Evolutionary conservation across 2,113 vertebrate species (phyloP), one percentile per base, ranked within the genome.

Genomic region (Vombatus ursinus): DNA sequence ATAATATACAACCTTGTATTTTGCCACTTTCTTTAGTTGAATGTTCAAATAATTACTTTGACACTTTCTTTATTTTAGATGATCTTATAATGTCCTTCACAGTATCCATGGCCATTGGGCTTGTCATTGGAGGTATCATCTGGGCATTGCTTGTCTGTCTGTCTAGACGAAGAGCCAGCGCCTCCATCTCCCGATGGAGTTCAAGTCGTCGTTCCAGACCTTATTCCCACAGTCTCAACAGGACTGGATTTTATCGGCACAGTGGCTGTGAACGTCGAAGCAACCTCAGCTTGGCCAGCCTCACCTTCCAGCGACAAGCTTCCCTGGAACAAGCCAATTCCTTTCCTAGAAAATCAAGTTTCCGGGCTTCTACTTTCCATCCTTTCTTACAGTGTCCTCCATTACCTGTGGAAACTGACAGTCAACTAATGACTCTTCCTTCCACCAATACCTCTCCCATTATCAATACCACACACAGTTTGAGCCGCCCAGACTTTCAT

Each of bases 291-390:
- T 98, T 99, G 98, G 99, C 99, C 96, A 99, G 99, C 19, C 99
- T 99, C 96, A 99, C 99, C 50, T 99, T 99, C 98, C 99, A 99
- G 97, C 98, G 99, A 0, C 99, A 99, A 96, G 98, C 99, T 0
- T 99, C 99, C 52, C 97, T 99, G 68, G 99, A 99, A 50, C 99
- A 99, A 93, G 98, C 98, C 2, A 99, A 99, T 93, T 99, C 99
- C 3, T 99, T 99, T 77, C 99, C 99, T 8, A 99, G 99, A 92
- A 99, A 99, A 98, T 98, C 99, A 90, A 99, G 99, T 97, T 99
- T 99, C 98, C 98, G 99, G 0, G 99, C 99, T 0, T 99, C 99
- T 7, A 99, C 99, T 25, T 99, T 99, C 98, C 99, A 99, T 96
- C 99, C 99, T 0, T 99, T 99, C 14, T 98, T 99, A 91, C 99